phyloP scores from a whole-genome alignment of 2,113 vertebrate genomes.

The Capreolus pygargus region DNA sequence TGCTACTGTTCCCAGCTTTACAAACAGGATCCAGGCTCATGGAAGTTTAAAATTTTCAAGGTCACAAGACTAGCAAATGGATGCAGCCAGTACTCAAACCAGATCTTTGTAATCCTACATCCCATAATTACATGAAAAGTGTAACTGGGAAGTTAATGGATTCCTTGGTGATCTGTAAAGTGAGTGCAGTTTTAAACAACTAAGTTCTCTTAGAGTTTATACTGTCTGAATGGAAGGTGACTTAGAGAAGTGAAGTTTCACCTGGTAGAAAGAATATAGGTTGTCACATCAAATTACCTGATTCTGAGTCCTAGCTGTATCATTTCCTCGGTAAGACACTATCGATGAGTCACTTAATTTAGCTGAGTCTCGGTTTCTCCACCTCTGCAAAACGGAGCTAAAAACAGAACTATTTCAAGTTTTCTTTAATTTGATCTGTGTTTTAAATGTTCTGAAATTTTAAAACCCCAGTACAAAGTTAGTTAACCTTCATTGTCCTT shows the following conservation, averaged over 20 bases:
- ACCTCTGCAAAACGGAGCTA: neutral
- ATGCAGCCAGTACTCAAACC: neutral
- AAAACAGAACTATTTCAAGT: neutral
- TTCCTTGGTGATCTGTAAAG: neutral
- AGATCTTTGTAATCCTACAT: neutral
- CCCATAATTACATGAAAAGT: neutral
- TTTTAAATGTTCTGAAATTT: conserved; percentile 13
- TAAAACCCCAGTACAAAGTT: conserved; percentile 18
- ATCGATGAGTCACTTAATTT: neutral
- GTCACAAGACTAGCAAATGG: neutral
- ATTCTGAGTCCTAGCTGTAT: neutral
- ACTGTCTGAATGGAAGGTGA: neutral
- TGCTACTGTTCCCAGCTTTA: neutral
- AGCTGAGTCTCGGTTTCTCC: neutral
- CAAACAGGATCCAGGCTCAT: neutral
- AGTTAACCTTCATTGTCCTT: neutral
- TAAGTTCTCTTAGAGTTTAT: neutral
- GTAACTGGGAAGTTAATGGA: neutral
- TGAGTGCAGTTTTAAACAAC: neutral
- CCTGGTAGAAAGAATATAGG: neutral
- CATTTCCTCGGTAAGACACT: neutral
- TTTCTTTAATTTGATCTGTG: neutral
- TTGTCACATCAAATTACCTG: neutral
- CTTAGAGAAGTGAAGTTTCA: neutral
- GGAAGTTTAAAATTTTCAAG: neutral